These are phyloP conservation scores for Eulithis prunata DNA, from an alignment of 2,888 invertebrate genomes.

Conservation along the genomic window DNA sequence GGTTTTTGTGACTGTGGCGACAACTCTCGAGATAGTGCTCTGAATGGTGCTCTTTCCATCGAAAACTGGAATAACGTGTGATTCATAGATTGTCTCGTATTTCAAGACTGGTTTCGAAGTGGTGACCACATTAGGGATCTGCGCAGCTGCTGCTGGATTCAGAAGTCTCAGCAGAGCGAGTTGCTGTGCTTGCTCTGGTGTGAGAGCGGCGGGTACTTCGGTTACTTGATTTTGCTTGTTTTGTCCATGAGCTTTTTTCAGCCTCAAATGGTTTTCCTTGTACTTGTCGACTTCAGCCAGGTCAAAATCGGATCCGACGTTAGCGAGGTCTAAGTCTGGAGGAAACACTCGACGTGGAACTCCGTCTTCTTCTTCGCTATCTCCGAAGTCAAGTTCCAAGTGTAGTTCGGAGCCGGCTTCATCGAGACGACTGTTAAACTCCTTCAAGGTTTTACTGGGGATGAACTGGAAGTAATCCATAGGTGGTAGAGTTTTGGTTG, in stretches of 20 bases:
- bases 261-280: slow-evolving; percentile 82
- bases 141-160: slow-evolving; percentile 87
- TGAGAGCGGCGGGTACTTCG: slow-evolving; percentile 81
- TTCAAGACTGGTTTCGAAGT: slow-evolving; percentile 91
- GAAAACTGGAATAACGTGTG: slow-evolving; percentile 91
- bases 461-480: slow-evolving; percentile 94
- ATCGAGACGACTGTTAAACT: slow-evolving; percentile 94
- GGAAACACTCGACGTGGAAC: slow-evolving; percentile 83
- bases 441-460: slow-evolving; percentile 93
- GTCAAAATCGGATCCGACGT: slow-evolving; percentile 89
- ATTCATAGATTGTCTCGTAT: slow-evolving; percentile 91
- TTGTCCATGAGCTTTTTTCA: slow-evolving; percentile 78
- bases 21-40: slow-evolving; percentile 91
- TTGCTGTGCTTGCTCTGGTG: slow-evolving; percentile 90
- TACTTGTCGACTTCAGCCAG: slow-evolving; percentile 88
- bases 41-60: slow-evolving; percentile 90
- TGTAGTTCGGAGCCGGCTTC: slow-evolving; percentile 95
- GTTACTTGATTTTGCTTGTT: slow-evolving; percentile 76
- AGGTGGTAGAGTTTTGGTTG: slow-evolving; percentile 95
- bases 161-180: slow-evolving; percentile 89
- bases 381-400: slow-evolving; percentile 93
- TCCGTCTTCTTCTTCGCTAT: slow-evolving; percentile 87
- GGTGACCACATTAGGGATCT: slow-evolving; percentile 89
- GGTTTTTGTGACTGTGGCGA: slow-evolving; percentile 91
- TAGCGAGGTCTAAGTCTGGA: slow-evolving; percentile 88